Conservation (phyloP, 2,888 invertebrate genomes). For the Dasysyrphus tricinctus region DNA sequence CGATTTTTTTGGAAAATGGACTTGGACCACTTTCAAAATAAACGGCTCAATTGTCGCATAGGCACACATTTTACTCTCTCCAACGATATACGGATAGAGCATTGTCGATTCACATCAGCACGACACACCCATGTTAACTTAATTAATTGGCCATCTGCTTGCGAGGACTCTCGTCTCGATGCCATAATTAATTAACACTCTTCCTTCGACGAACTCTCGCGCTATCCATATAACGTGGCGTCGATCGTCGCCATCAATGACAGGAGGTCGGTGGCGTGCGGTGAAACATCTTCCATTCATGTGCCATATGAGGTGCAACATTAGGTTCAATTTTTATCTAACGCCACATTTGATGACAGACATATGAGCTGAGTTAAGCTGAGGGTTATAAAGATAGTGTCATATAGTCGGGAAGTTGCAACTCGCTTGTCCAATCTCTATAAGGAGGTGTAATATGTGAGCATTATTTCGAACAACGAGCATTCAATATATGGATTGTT, state of each 20-base stretch:
- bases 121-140: constrained; percentile 72
- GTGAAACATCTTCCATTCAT: constrained; percentile 11
- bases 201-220: constrained; percentile 39
- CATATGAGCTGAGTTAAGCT: constrained; percentile 53
- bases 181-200: constrained; percentile 67
- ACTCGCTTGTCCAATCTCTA: constrained; percentile 35
- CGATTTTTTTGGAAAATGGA: too few species aligned
- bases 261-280: neutral
- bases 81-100: neutral
- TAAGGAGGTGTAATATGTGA: constrained; percentile 64
- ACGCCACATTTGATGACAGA: constrained; percentile 71
- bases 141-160: constrained; percentile 75
- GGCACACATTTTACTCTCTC: constrained; percentile 43
- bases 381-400: constrained; percentile 51
- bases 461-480: constrained; percentile 50
- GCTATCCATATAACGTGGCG: constrained; percentile 11
- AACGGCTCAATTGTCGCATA: constrained; percentile 56
- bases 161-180: constrained; percentile 55
- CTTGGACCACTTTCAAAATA: too few species aligned
- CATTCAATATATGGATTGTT: constrained; percentile 16
- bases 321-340: constrained; percentile 72
- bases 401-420: constrained; percentile 26
- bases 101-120: constrained; percentile 28
- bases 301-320: constrained; percentile 65
- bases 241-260: neutral